Base-by-base conservation (phyloP, 2,888 invertebrate species). In the Drosophila eohydei region DNA sequence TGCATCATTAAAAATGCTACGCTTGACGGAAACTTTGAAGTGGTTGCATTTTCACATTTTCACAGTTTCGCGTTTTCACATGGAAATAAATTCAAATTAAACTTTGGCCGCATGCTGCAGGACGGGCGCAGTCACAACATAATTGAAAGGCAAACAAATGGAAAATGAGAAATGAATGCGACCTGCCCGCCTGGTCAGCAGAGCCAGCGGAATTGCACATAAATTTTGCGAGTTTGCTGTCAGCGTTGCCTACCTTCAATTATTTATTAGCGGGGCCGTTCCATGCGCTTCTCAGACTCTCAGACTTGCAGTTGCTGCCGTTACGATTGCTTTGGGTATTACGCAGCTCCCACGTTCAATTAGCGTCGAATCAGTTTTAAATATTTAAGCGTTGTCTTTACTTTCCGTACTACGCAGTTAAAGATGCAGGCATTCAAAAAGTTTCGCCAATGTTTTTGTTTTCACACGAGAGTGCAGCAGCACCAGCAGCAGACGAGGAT, bases 1-100 rank as follows among this genome's bases (percentile, higher is more conserved):
- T 60, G 71, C 81, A 83, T 85, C 89, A 89, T 86, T 86, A 86
- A 87, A 89, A 86, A 78, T 73, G 78, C 62, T 62, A 75, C 63
- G 69, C 69, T 70, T 65, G n/a, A 69, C 71, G 62, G 58, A 78
- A 84, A 71, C 58, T 81, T 76, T 81, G 58, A 71, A 83, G 89
- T 72, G 71, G 62, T 70, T 41, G 60, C 61, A 59, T 43, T 54
- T 54, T 40, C 54, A 11, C n/a, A 28, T 26, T 36, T 51, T 26
- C 36, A 26, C 14, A 14, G 21, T 34, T 50, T 50, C 52, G 14
- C 5, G 21, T 38, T 73, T 62, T 55, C 56, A 65, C 58, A 64
- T 80, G 72, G 71, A 26, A 60, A 52, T 65, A 50, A 75, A 71
- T 75, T 60, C n/a, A 62, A 64, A 65, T 80, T 78, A 16, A 75